Conservation (phyloP, 2,113 vertebrate genomes). For the Microcebus murinus region DNA sequence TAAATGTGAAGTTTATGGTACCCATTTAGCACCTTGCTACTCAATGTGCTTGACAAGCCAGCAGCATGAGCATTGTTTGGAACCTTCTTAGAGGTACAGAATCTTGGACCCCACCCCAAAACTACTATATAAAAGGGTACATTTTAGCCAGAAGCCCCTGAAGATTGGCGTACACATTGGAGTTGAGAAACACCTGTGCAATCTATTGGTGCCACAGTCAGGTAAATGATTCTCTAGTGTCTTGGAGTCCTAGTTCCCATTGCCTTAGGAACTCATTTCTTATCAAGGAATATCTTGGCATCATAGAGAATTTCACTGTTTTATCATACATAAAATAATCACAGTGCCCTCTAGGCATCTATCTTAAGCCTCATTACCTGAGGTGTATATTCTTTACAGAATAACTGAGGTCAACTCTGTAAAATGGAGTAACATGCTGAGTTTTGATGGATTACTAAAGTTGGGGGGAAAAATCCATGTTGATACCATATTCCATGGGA, state of each 20-base stretch:
- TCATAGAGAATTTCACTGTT: not conserved
- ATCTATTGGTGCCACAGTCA: not conserved
- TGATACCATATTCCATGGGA: not conserved
- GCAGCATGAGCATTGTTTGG: not conserved
- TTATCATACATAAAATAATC: conserved; percentile 25
- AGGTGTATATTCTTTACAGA: not conserved
- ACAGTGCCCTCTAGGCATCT: not conserved
- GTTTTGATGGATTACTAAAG: not conserved
- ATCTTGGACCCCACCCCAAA: not conserved
- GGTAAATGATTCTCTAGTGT: not conserved
- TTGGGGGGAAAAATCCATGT: not conserved
- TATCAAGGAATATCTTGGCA: not conserved
- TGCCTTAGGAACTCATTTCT: not conserved
- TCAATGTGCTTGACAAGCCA: not conserved
- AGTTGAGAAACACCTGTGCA: not conserved
- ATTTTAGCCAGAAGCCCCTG: not conserved
- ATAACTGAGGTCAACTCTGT: not conserved
- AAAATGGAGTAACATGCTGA: not conserved
- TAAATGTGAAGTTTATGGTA: not conserved
- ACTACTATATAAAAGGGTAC: not conserved
- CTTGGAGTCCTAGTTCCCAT: not conserved
- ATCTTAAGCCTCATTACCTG: not conserved
- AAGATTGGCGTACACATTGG: accelerated
- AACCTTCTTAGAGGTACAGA: not conserved
- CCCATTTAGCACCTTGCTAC: not conserved